Conservation (phyloP, 2,888 invertebrate species). For the Eilema caniola region DNA sequence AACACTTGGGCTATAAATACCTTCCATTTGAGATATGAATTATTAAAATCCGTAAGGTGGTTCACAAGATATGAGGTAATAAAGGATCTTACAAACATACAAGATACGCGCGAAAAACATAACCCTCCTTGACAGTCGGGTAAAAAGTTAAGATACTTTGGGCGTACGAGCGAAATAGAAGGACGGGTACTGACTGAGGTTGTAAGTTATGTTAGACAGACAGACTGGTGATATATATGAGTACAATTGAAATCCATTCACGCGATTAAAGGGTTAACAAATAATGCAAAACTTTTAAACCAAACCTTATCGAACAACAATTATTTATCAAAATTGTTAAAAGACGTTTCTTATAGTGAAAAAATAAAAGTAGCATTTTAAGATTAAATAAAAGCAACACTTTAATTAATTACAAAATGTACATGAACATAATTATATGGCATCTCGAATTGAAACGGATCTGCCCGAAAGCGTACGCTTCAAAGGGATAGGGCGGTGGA, state of each 20-base stretch:
- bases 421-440: neutral
- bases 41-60: no score
- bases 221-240: neutral
- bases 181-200: no score
- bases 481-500: neutral
- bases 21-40: no score
- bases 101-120: no score
- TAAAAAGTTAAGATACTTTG: no score
- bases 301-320: neutral
- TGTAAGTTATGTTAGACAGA: neutral
- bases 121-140: no score
- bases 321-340: neutral
- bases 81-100: no score
- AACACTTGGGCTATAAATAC: no score
- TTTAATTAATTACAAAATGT: neutral
- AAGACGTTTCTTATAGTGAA: neutral
- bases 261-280: neutral
- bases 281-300: neutral
- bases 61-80: no score
- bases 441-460: slow-evolving; percentile 1
- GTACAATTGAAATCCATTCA: neutral
- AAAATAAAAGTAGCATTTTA: neutral
- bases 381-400: neutral
- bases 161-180: no score
- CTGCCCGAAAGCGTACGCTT: neutral